These are phyloP conservation scores for Arctia plantaginis DNA, from an alignment of 2,888 invertebrate genomes.

Conservation along the genomic window DNA sequence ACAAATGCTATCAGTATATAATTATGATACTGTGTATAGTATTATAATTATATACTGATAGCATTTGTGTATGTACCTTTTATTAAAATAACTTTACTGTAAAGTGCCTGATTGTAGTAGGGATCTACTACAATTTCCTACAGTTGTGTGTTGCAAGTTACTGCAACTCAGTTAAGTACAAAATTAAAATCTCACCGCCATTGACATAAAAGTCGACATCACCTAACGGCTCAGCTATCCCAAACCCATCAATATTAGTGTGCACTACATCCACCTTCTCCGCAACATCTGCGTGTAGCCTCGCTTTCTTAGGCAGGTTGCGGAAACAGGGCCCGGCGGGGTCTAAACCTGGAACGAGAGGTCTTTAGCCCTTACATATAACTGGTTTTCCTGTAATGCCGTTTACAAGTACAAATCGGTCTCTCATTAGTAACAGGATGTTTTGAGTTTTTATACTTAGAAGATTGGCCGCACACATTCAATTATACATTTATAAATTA, in stretches of 20 bases:
- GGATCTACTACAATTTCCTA: no score
- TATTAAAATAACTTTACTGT: not conserved
- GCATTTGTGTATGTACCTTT: no score
- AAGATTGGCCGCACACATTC: not conserved
- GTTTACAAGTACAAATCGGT: constrained; percentile 6
- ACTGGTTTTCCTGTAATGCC: constrained; percentile 14
- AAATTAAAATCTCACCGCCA: constrained; percentile 64
- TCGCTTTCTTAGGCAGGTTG: constrained; percentile 62
- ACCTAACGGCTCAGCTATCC: constrained; percentile 73
- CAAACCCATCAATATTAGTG: constrained; percentile 80
- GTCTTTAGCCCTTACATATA: constrained; percentile 8
- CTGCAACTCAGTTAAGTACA: not conserved
- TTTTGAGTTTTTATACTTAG: not conserved
- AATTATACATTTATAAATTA: not conserved
- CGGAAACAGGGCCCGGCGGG: constrained; percentile 83
- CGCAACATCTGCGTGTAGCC: constrained; percentile 69
- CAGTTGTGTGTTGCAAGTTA: not conserved
- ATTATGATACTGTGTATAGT: no score
- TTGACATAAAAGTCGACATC: constrained; percentile 80
- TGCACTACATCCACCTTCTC: constrained; percentile 73
- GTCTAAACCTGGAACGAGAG: constrained; percentile 65
- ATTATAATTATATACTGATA: no score
- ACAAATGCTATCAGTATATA: no score
- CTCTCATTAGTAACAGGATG: constrained; percentile 14
- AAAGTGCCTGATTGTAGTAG: not conserved